These are phyloP conservation scores for Hylia prasina DNA, from an alignment of 2,113 vertebrate genomes.

Conservation along the genomic window DNA sequence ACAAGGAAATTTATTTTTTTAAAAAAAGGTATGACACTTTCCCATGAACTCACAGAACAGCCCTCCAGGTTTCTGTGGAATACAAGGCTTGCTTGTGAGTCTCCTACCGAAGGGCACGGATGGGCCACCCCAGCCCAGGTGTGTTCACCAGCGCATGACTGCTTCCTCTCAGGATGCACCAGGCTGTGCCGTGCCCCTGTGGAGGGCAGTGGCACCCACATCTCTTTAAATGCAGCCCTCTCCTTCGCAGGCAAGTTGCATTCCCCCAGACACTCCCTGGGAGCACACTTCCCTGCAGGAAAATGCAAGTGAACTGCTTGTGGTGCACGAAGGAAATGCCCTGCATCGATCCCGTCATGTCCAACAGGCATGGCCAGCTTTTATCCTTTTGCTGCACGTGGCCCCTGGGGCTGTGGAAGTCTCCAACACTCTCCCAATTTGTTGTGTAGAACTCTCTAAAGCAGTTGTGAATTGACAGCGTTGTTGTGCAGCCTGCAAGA, in stretches of 20 bases:
- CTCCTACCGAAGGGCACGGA: neutral
- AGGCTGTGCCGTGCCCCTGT: fast-evolving
- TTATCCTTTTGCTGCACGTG: neutral
- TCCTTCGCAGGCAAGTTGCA: neutral
- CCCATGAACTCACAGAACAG: neutral
- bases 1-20: neutral
- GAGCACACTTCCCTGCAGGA: neutral
- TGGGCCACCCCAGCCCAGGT: neutral
- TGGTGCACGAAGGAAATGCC: neutral
- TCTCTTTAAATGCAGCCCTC: neutral
- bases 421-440: neutral
- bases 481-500: neutral
- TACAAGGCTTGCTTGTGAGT: neutral
- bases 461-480: neutral
- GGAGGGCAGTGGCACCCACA: neutral
- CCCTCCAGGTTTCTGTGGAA: neutral
- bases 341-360: neutral
- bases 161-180: neutral
- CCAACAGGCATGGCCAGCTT: neutral
- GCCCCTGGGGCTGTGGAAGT: neutral
- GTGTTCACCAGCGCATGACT: fast-evolving
- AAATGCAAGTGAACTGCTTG: neutral
- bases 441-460: neutral
- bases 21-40: neutral
- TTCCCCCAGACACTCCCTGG: neutral